These are phyloP conservation scores for Camponotus pennsylvanicus DNA, from an alignment of 1,140 invertebrate genomes.

Conservation along the genomic window DNA sequence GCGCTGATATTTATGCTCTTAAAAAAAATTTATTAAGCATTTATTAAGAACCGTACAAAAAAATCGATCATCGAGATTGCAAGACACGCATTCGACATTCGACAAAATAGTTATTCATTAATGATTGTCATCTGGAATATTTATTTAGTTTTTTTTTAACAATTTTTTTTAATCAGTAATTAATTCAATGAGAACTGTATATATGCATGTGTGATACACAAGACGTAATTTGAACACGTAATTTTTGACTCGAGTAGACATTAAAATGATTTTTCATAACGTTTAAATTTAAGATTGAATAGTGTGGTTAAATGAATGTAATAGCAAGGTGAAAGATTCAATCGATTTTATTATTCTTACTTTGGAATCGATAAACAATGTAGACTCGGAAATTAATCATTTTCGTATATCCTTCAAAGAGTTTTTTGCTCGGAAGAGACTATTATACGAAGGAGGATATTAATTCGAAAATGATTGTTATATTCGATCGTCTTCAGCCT, in stretches of 20 bases:
- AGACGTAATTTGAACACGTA: not conserved
- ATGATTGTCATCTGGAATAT: conserved; percentile 9
- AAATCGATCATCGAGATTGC: not conserved
- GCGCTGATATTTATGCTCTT: conserved; percentile 65
- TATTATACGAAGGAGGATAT: conserved; percentile 13
- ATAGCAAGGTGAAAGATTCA: not conserved
- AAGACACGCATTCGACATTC: not conserved
- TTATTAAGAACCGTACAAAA: not conserved
- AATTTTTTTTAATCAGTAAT: not conserved
- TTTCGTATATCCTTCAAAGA: not conserved
- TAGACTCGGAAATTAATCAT: conserved; percentile 23
- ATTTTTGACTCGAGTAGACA: not conserved
- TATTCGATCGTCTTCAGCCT: conserved; percentile 41
- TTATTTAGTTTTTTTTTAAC: not conserved
- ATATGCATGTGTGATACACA: not conserved
- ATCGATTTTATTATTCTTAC: not conserved
- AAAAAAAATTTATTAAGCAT: conserved; percentile 24
- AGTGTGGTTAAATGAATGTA: not conserved
- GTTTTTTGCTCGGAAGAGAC: not conserved
- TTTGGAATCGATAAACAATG: not conserved
- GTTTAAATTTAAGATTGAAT: not conserved
- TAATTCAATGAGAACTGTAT: not conserved
- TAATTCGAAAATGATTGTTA: conserved; percentile 46
- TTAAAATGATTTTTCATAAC: conserved; percentile 1
- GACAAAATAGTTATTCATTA: not conserved